Evolutionary conservation across 1,140 invertebrate genomes (phyloP).

Genomic region (Agrypnia vestita): DNA sequence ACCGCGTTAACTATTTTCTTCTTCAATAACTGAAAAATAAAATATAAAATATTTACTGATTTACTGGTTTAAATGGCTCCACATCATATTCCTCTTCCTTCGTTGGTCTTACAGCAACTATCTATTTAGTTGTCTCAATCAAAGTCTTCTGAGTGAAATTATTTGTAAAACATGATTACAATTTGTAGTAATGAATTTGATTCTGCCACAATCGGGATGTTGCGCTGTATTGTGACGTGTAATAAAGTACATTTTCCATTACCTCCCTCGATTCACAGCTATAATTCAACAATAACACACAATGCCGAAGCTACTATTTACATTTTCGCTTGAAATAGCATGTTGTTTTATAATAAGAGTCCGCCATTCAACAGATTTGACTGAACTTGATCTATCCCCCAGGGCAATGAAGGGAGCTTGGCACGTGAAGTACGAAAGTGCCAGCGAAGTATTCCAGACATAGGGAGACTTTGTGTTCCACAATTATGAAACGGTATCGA

Average conservation of each 20-base stretch:
- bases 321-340: constrained; percentile 41
- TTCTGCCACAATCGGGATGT: no score
- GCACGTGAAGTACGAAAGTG: constrained; percentile 38
- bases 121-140: no score
- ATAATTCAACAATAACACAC: constrained; percentile 17
- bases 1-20: no score
- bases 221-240: no score
- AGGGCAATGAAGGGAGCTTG: constrained; percentile 25
- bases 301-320: constrained; percentile 25
- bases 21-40: no score
- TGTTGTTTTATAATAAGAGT: constrained; percentile 45
- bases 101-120: no score
- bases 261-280: not conserved
- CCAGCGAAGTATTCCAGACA: constrained; percentile 22
- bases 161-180: no score
- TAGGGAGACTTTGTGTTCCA: constrained; percentile 2
- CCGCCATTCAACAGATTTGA: constrained; percentile 42
- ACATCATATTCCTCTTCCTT: no score
- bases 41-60: no score
- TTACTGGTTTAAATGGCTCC: no score
- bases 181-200: no score
- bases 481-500: not conserved
- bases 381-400: constrained; percentile 39
- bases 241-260: not conserved
- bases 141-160: no score